Evolutionary conservation across 2,797 vertebrate species (phyloP).

Genomic region (Spatula versicolor): DNA sequence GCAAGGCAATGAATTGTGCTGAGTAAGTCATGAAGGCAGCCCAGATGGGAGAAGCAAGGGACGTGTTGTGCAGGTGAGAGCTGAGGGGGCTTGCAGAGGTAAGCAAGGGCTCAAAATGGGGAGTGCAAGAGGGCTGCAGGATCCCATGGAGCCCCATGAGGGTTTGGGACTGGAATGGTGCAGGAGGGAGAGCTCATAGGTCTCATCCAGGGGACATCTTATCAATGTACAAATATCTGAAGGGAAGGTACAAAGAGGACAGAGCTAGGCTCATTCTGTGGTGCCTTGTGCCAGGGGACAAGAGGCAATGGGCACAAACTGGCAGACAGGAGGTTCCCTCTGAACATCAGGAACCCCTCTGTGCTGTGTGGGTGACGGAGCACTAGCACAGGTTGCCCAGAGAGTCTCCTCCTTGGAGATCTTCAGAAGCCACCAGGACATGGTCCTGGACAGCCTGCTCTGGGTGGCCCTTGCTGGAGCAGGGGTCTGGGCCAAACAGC

Average conservation of each 20-base stretch:
- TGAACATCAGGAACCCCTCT: background rate
- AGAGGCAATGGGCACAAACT: no score
- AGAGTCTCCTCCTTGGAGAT: background rate
- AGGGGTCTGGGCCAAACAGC: background rate
- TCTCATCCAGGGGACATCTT: background rate
- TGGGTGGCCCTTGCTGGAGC: background rate
- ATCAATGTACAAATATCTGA: no score
- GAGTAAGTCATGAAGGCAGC: background rate
- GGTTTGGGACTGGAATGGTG: background rate
- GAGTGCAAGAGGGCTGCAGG: background rate
- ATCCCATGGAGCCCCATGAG: fast-evolving
- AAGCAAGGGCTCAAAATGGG: fast-evolving
- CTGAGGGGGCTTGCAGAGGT: background rate
- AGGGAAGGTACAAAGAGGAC: no score
- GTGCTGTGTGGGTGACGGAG: background rate
- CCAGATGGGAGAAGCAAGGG: background rate
- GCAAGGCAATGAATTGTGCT: background rate
- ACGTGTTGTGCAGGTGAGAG: background rate
- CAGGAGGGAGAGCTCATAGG: background rate
- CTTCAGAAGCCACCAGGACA: background rate
- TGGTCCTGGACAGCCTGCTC: background rate
- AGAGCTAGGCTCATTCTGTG: no score
- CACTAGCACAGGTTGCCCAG: background rate
- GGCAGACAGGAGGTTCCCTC: background rate
- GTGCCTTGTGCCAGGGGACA: no score